Evolutionary conservation across 1,140 invertebrate species (phyloP), one percentile per base, ranked within the genome.

Genomic region (Theocolax elegans): DNA sequence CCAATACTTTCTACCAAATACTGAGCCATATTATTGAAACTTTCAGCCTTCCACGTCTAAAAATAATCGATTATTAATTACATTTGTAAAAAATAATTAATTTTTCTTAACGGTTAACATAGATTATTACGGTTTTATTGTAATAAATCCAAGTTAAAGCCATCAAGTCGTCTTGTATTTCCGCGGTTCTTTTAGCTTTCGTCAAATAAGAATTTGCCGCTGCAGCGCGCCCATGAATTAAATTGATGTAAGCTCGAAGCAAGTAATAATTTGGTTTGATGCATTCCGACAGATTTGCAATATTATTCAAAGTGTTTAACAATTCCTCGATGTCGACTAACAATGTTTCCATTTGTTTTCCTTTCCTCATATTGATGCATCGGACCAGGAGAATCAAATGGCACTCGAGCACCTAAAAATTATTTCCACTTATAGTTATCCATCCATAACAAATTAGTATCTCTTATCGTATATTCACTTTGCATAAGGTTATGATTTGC

Each of bases 1-100:
- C 42, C 70, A 10, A 75, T 8, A 23, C 76, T 13, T 15, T 80
- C 78, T 56, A 74, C 25, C 78, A 77, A 80, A 10, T 76, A 80
- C 7, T 23, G 35, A 35, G 73, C 71, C 75, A 79, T 77, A 54
- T 75, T 77, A 49, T 76, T 75, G 42, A 71, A 78, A 15, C 23
- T 51, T 2, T 35, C 49, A 42, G 64, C 38, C n/a, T 60, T 53
- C 78, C 77, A 80, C 12, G 72, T 76, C 79, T 80, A n/a, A n/a
- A n/a, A n/a, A n/a, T n/a, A n/a, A n/a, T n/a, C n/a, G n/a, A n/a
- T n/a, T n/a, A n/a, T n/a, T n/a, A n/a, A n/a, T n/a, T n/a, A n/a
- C n/a, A n/a, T n/a, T n/a, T n/a, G n/a, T n/a, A n/a, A n/a, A n/a
- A n/a, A n/a, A n/a, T n/a, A n/a, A n/a, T n/a, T n/a, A n/a, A n/a